Evolutionary conservation across 2,888 invertebrate genomes (phyloP).

Genomic region (Drosophila algonquin): DNA sequence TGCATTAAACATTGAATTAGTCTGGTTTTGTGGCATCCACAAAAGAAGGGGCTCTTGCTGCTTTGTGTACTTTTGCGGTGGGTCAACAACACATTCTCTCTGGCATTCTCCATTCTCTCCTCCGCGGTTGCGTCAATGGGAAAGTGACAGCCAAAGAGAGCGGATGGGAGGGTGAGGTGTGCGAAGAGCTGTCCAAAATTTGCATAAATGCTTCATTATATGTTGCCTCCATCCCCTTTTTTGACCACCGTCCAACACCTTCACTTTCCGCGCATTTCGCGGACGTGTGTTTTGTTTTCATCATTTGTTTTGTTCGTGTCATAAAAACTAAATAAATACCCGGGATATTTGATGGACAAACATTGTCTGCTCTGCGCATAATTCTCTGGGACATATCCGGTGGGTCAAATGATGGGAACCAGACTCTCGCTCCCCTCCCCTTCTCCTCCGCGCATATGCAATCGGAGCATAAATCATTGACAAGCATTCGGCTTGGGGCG

Average conservation of each 20-base stretch:
- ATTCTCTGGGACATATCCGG: conserved; percentile 34
- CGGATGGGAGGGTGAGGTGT: conserved; percentile 1
- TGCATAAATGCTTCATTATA: conserved; percentile 69
- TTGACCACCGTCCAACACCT: conserved; percentile 32
- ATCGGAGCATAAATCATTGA: conserved; percentile 27
- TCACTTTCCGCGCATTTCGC: conserved; percentile 43
- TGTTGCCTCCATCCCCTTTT: background rate
- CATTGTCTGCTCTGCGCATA: background rate
- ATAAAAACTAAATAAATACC: background rate
- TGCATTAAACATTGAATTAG: background rate
- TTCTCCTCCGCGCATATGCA: conserved; percentile 4
- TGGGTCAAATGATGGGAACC: background rate
- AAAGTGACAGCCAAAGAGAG: conserved; percentile 18
- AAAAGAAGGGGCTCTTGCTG: background rate
- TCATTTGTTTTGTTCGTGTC: conserved; percentile 26
- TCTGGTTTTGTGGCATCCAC: background rate
- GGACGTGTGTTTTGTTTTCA: conserved; percentile 20
- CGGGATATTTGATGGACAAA: background rate
- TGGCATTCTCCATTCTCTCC: background rate
- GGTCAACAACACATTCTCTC: background rate
- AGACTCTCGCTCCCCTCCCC: conserved; percentile 12
- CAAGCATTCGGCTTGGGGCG: conserved; percentile 26
- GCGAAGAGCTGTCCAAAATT: conserved; percentile 49
- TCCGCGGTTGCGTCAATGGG: background rate
- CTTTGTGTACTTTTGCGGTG: background rate